Evolutionary conservation across 2,797 vertebrate genomes (phyloP), one percentile per base, ranked within the genome.

Genomic region (Sorex maritimensis): DNA sequence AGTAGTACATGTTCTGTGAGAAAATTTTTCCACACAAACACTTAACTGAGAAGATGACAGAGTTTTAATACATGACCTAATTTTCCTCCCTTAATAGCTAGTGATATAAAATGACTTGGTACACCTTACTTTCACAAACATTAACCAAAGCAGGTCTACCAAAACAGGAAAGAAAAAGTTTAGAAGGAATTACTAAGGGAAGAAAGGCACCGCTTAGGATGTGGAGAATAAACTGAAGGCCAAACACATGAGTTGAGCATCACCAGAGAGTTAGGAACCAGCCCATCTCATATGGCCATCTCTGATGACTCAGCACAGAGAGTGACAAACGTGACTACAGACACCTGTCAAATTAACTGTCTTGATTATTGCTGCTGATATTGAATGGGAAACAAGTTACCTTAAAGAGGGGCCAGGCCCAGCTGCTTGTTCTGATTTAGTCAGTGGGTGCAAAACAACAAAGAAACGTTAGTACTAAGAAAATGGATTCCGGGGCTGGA

Each of bases 51-150:
- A 41, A 79, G 5, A 77, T 87, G 12, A 55, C 46, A 17, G 4
- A 85, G 69, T 85, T 5, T 44, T 93, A 55, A 79, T n/a, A 86
- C 2, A 41, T 46, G 79, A 73, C 13, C 65, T 15, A 92, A 74
- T 69, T 67, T 55, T 6, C 3, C 21, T 46, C 2, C 8, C 7
- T 12, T 13, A 49, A 71, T 46, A 84, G 0, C 21, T 73, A 85
- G 15, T 55, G 83, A 88, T 82, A 90, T 69, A 55, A 77, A 58
- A 63, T 89, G 46, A 63, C 30, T 28, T 17, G 88, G 28, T 0
- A 6, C 10, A 23, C 1, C 21, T 12, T 1, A 4, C 1, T 34
- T 10, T 75, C 2, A 26, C 1, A 44, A 6, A 83, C 55, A 38
- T 46, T 4, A 91, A 24, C 6, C 15, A 41, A 38, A 71, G 30